phyloP scores from a whole-genome alignment of 2,797 vertebrate species.

The Sorex maritimensis region DNA sequence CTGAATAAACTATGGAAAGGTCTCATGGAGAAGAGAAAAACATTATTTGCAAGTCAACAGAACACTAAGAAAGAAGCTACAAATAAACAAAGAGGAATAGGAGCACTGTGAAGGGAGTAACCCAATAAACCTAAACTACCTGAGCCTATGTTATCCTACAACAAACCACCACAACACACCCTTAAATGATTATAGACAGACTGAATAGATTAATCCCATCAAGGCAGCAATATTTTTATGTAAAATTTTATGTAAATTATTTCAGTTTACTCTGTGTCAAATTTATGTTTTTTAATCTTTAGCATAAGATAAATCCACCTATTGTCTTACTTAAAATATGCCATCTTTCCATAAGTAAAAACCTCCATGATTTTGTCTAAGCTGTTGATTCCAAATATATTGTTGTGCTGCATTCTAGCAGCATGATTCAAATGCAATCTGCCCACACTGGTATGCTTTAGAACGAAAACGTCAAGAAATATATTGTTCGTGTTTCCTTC shows the following conservation, averaged over 20 bases:
- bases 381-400: not conserved
- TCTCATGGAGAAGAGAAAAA: too few relatives aligned
- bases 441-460: not conserved
- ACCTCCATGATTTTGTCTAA: constrained; percentile 7
- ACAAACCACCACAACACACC: not conserved
- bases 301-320: not conserved
- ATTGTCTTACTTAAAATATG: not conserved
- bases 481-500: not conserved
- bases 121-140: too few relatives aligned
- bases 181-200: not conserved
- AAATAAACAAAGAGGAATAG: too few relatives aligned
- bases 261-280: not conserved
- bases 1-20: too few relatives aligned
- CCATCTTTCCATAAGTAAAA: not conserved
- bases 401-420: not conserved
- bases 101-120: too few relatives aligned
- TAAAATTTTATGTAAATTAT: constrained; percentile 25
- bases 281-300: not conserved
- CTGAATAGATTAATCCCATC: not conserved
- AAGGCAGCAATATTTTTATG: constrained; percentile 37
- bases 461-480: constrained; percentile 6
- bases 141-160: too few relatives aligned
- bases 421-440: constrained; percentile 30
- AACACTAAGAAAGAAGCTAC: too few relatives aligned
- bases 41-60: too few relatives aligned